Evolutionary conservation across 64 coral and sea anemone genomes (phyloP).

Genomic region (Catalaphyllia jardinei): DNA sequence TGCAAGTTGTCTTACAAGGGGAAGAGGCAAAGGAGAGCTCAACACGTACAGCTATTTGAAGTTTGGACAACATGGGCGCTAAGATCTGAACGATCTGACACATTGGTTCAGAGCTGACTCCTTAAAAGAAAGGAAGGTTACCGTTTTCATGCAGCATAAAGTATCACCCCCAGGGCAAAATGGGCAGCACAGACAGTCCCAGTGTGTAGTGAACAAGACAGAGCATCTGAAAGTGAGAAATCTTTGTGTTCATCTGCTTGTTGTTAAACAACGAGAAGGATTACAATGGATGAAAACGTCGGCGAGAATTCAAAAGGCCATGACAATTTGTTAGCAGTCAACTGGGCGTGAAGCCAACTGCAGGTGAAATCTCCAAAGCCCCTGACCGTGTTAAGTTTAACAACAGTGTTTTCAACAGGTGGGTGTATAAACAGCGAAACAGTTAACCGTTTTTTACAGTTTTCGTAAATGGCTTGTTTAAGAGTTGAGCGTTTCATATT

Average conservation of each 20-base stretch:
- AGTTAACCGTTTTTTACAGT: neutral
- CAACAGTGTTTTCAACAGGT: neutral
- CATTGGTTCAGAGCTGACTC: no score
- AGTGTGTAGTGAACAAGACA: neutral
- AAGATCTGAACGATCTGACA: no score
- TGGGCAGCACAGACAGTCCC: neutral
- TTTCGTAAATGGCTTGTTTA: no score
- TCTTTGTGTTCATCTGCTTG: neutral
- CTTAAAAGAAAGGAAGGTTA: no score
- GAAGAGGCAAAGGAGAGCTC: neutral
- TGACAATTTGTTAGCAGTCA: neutral
- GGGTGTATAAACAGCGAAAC: neutral
- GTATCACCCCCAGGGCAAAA: neutral
- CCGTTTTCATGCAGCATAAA: neutral
- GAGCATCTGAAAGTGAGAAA: neutral
- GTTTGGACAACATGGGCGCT: no score
- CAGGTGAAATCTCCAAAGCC: conserved; percentile 11
- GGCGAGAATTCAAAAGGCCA: conserved; percentile 13
- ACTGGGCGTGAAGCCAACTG: neutral
- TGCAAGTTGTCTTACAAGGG: no score
- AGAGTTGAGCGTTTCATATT: no score
- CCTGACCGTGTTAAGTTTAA: neutral
- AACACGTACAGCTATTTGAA: no score
- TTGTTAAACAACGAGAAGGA: conserved; percentile 15
- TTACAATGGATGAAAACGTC: neutral